These are phyloP conservation scores for Danionella cerebrum DNA, from an alignment of 2,113 vertebrate genomes.

Conservation along the genomic window DNA sequence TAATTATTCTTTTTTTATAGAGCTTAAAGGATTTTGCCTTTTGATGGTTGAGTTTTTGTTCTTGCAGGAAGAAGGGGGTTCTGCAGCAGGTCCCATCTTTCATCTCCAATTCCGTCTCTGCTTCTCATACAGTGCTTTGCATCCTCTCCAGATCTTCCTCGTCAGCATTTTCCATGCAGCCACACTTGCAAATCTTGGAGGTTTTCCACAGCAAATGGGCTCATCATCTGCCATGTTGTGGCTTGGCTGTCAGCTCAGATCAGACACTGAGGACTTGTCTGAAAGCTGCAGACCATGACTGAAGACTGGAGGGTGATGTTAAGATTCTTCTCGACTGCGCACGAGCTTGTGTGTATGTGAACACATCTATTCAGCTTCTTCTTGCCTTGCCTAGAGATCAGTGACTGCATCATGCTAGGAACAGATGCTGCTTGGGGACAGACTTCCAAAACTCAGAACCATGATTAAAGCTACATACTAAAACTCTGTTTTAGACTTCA, in stretches of 20 bases:
- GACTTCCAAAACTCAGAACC: too few relatives aligned
- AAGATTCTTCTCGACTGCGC: background rate
- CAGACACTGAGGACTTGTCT: background rate
- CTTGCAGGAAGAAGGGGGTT: too few relatives aligned
- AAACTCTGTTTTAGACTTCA: too few relatives aligned
- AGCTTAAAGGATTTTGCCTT: too few relatives aligned
- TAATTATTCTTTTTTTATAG: too few relatives aligned
- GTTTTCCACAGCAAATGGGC: background rate
- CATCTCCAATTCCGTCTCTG: conserved; percentile 2
- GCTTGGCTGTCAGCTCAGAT: background rate
- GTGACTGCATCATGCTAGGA: background rate
- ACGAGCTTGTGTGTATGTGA: background rate
- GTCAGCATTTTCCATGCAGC: conserved; percentile 3
- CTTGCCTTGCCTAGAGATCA: background rate
- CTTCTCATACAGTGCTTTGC: background rate
- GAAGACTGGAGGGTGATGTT: background rate
- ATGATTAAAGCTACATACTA: too few relatives aligned
- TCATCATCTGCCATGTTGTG: background rate
- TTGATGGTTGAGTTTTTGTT: too few relatives aligned
- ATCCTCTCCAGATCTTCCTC: background rate
- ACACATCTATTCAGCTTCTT: background rate
- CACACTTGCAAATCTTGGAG: conserved; percentile 4
- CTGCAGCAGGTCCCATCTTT: too few relatives aligned
- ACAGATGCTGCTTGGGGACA: too few relatives aligned
- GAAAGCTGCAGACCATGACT: background rate